A percentile compares a stretch with the other conserved stretches of the same genome.
These are phyloP conservation scores for Pyrrhosoma nymphula DNA, from an alignment of 2,888 invertebrate genomes.

Conservation along the genomic window DNA sequence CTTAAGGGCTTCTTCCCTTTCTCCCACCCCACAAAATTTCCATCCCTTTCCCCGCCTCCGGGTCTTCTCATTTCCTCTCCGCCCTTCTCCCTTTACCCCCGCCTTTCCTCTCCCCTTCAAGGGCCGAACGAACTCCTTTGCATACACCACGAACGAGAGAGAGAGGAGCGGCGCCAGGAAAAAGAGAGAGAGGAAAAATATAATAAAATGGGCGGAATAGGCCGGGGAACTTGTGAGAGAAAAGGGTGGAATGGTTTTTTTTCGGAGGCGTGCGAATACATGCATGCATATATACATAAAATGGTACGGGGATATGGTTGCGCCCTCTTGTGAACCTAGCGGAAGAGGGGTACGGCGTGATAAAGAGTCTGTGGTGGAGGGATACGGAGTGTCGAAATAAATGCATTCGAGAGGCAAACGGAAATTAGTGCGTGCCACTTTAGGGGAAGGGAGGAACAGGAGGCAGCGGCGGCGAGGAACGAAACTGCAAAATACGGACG, in stretches of 20 bases:
- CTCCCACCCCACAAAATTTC: too few species aligned
- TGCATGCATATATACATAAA: too few species aligned
- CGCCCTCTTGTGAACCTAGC: background rate
- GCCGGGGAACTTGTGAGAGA: background rate
- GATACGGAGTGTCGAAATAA: slow-evolving; percentile 2
- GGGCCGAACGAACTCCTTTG: slow-evolving; percentile 44
- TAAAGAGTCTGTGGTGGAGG: background rate
- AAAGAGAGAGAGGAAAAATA: background rate
- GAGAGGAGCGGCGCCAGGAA: background rate
- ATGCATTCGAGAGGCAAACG: background rate
- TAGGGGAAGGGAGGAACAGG: background rate
- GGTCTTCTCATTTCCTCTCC: background rate
- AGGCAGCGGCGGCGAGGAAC: background rate
- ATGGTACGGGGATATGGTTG: background rate
- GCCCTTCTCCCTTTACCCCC: background rate
- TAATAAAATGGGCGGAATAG: background rate
- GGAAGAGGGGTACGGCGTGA: background rate
- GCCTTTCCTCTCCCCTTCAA: background rate
- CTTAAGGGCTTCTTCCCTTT: slow-evolving; percentile 47
- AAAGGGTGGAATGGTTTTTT: background rate
- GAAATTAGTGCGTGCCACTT: slow-evolving; percentile 9
- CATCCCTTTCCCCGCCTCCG: background rate
- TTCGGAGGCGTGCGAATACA: background rate
- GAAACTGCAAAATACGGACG: background rate
- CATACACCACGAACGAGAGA: slow-evolving; percentile 25